A percentile compares a stretch with the other conserved stretches of the same genome.
Conservation (phyloP, 2,797 vertebrate genomes). For the Zenarchopterus dispar region DNA sequence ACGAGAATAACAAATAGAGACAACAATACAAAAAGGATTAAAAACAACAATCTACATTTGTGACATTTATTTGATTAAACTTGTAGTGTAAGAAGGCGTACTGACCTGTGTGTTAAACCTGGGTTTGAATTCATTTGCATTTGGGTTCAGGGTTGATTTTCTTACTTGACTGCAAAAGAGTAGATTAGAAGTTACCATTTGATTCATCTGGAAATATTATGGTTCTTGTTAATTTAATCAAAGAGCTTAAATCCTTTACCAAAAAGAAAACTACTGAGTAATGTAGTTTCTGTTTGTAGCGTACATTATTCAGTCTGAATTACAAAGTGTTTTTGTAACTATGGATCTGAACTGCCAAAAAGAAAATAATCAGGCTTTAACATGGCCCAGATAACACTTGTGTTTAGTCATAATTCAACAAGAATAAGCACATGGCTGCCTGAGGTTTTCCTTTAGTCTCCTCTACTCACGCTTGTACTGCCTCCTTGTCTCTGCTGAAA, state of each 20-base stretch:
- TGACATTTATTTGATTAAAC: background rate
- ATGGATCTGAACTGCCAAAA: no score
- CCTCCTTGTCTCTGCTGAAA: slow-evolving; percentile 85
- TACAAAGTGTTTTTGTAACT: no score
- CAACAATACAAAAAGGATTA: background rate
- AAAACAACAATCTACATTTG: background rate
- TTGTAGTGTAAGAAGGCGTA: background rate
- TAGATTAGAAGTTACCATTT: slow-evolving; percentile 11
- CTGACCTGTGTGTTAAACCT: slow-evolving; percentile 93
- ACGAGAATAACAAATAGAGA: background rate
- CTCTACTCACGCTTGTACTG: slow-evolving; percentile 92
- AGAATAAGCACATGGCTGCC: background rate
- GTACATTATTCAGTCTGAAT: no score
- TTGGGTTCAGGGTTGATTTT: slow-evolving; percentile 98
- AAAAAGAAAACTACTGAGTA: background rate
- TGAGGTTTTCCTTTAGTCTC: background rate
- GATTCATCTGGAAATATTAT: background rate
- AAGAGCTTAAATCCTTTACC: background rate
- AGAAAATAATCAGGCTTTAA: no score
- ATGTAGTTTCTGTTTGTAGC: no score
- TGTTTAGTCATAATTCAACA: no score
- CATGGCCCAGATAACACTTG: no score
- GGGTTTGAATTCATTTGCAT: slow-evolving; percentile 98
- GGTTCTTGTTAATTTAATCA: background rate
- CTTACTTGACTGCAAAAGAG: slow-evolving; percentile 89